Evolutionary conservation across 2,888 invertebrate genomes (phyloP).

Genomic region (Amitus sp.): DNA sequence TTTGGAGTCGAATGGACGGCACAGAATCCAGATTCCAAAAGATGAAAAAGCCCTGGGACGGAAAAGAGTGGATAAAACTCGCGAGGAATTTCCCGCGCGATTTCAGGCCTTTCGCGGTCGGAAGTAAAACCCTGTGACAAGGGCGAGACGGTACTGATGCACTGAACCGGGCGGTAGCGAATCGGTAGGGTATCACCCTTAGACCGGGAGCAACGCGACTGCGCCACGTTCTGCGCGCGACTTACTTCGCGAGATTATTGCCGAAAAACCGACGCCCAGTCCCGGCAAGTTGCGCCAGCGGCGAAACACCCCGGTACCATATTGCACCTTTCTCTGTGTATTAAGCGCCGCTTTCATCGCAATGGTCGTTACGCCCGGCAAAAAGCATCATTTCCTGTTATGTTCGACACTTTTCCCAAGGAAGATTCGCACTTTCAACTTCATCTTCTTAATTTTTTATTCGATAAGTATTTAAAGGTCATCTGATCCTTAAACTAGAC

Average conservation of each 20-base stretch:
- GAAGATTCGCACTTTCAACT: no score
- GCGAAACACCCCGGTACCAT: constrained; percentile 5
- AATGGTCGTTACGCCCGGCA: background rate
- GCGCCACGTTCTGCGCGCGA: constrained; percentile 50
- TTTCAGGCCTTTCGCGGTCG: constrained; percentile 11
- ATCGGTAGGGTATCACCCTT: constrained; percentile 55
- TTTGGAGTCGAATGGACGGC: constrained; percentile 5
- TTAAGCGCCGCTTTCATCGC: constrained; percentile 6
- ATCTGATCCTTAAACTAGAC: no score
- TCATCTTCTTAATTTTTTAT: no score
- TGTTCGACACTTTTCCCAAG: background rate
- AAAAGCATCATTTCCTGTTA: constrained; percentile 1
- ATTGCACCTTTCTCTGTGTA: constrained; percentile 7
- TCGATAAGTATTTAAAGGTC: no score
- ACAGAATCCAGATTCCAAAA: background rate
- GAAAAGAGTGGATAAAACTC: no score
- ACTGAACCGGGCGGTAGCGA: constrained; percentile 55
- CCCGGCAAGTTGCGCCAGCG: background rate
- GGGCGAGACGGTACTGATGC: constrained; percentile 58
- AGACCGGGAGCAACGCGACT: constrained; percentile 42
- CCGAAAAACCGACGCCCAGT: constrained; percentile 8
- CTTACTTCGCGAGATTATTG: background rate
- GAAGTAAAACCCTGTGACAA: constrained; percentile 46
- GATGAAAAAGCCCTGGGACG: no score
- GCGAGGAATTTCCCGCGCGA: constrained; percentile 44